Conservation (phyloP, 2,888 invertebrate species). For the Andrena chrysosceles region DNA sequence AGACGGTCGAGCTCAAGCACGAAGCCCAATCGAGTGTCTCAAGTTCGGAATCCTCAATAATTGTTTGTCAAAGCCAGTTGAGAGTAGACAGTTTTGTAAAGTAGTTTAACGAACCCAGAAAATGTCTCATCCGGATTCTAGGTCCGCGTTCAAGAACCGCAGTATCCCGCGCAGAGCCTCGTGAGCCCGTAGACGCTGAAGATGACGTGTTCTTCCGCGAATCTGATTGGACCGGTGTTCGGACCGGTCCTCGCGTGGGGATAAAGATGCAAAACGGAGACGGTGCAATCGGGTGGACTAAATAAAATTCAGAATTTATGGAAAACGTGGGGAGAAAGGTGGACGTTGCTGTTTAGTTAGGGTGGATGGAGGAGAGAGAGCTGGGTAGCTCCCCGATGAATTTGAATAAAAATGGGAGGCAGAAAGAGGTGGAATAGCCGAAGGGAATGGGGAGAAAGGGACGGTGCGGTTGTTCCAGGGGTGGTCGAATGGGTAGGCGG, state of each 20-base stretch:
- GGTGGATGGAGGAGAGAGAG: conserved; percentile 25
- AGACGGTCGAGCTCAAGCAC: no score
- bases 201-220: background rate
- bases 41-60: no score
- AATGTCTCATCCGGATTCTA: background rate
- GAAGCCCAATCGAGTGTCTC: no score
- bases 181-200: background rate
- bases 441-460: conserved; percentile 13
- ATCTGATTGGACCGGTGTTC: conserved; percentile 4
- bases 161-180: background rate
- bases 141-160: background rate
- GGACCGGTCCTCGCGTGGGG: background rate
- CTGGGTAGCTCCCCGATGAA: conserved; percentile 64
- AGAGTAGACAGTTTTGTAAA: no score
- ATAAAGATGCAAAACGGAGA: conserved; percentile 42
- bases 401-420: conserved; percentile 75
- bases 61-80: no score
- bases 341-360: conserved; percentile 31
- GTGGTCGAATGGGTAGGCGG: conserved; percentile 69
- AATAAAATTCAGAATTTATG: conserved; percentile 84
- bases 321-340: conserved; percentile 75
- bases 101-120: background rate
- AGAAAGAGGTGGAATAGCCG: conserved; percentile 45
- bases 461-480: conserved; percentile 43
- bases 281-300: conserved; percentile 65